Evolutionary conservation across 2,797 vertebrate genomes (phyloP).

Genomic region (Microtus obscurus): DNA sequence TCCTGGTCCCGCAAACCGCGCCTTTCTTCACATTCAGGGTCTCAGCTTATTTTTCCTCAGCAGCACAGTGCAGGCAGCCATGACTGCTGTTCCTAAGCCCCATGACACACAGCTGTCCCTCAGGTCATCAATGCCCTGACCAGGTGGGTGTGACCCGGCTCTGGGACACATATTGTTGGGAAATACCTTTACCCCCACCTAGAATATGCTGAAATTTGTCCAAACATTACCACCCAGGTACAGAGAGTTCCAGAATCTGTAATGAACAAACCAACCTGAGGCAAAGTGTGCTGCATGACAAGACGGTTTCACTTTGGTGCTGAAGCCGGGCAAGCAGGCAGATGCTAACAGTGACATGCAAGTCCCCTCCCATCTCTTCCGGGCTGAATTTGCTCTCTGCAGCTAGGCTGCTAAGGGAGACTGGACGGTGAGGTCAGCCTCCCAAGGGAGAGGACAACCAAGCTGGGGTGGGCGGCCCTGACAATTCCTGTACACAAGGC

Average conservation of each 20-base stretch:
- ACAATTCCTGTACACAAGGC: background rate
- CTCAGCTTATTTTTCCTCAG: background rate
- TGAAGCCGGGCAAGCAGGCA: background rate
- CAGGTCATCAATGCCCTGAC: background rate
- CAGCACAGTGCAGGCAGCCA: background rate
- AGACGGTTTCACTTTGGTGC: background rate
- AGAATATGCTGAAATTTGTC: background rate
- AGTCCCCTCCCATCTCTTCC: background rate
- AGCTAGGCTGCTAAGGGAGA: background rate
- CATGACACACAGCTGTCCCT: background rate
- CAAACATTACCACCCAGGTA: background rate
- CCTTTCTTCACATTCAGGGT: background rate
- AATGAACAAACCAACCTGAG: background rate
- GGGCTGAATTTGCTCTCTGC: background rate
- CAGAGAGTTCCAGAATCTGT: background rate
- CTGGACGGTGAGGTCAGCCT: background rate
- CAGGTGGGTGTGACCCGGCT: background rate
- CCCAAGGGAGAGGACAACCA: background rate
- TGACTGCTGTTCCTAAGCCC: background rate
- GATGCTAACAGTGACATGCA: background rate
- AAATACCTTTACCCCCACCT: background rate
- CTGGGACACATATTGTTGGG: background rate
- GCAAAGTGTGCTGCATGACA: background rate
- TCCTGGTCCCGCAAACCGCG: rapidly evolving
- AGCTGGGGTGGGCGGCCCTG: background rate